These are phyloP conservation scores for Eulemur rufifrons DNA, from an alignment of 2,113 vertebrate species.

Conservation along the genomic window DNA sequence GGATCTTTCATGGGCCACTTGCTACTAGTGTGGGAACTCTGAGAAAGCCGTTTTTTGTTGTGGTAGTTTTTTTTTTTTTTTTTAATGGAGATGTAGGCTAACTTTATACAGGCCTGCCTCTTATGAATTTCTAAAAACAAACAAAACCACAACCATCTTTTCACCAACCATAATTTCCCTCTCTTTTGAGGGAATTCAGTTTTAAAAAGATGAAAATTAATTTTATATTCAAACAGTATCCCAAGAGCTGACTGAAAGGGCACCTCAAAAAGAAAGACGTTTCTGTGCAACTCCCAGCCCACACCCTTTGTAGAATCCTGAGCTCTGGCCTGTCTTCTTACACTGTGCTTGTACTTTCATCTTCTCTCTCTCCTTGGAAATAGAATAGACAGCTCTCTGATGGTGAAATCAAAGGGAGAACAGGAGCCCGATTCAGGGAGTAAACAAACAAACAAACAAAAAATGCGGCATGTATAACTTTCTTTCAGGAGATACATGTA, in stretches of 20 bases:
- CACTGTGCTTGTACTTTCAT: neutral
- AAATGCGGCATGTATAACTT: neutral
- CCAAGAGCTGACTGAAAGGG: neutral
- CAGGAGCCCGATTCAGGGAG: neutral
- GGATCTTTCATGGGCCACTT: neutral
- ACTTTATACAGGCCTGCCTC: neutral
- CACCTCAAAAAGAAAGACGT: neutral
- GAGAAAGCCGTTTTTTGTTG: neutral
- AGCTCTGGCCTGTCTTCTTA: neutral
- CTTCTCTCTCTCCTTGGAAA: neutral
- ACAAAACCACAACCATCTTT: neutral
- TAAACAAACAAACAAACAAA: neutral
- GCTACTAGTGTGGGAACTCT: neutral
- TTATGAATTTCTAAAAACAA: slow-evolving; percentile 1
- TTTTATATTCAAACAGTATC: neutral
- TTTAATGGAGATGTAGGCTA: neutral
- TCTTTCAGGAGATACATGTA: neutral
- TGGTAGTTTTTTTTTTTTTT: neutral
- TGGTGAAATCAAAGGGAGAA: neutral
- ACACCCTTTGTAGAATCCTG: neutral
- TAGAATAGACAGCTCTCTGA: neutral
- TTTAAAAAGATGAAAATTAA: neutral
- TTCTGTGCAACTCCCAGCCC: neutral
- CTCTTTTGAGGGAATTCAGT: neutral
- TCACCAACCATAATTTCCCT: neutral